A percentile compares a stretch with the other conserved stretches of the same genome.
These are phyloP conservation scores for Trichogramma dendrolimi DNA, from an alignment of 2,888 invertebrate genomes.

Conservation along the genomic window DNA sequence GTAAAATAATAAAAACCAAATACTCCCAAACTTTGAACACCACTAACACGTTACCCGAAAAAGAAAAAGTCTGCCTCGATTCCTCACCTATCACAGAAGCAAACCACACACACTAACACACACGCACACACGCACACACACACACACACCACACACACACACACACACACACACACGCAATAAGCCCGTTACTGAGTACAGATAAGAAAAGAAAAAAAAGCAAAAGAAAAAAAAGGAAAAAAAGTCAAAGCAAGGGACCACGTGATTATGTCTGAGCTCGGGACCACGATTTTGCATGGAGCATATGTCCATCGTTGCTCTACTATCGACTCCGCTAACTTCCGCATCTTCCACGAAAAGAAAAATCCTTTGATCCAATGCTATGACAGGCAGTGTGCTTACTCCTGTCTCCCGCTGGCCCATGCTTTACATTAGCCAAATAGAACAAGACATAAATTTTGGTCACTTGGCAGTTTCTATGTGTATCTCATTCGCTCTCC, in stretches of 20 bases:
- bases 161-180: neutral
- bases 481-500: too few relatives aligned
- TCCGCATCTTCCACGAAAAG: neutral
- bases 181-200: neutral
- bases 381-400: too few relatives aligned
- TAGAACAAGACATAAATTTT: too few relatives aligned
- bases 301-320: conserved; percentile 57
- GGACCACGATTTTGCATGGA: conserved; percentile 80
- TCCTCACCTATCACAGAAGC: neutral
- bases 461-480: too few relatives aligned
- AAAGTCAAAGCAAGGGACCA: conserved; percentile 59
- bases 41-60: neutral
- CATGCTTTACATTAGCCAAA: too few relatives aligned
- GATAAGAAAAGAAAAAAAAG: conserved; percentile 15
- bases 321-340: conserved; percentile 54
- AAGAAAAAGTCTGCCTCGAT: neutral
- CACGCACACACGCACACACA: neutral
- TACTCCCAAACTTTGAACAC: too few relatives aligned
- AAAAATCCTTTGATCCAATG: too few relatives aligned
- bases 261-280: conserved; percentile 65
- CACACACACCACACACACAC: too few relatives aligned
- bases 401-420: too few relatives aligned
- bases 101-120: neutral
- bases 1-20: too few relatives aligned
- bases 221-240: conserved; percentile 37